Base-by-base conservation (phyloP, 2,888 invertebrate species). In the Clepsis dumicolana region DNA sequence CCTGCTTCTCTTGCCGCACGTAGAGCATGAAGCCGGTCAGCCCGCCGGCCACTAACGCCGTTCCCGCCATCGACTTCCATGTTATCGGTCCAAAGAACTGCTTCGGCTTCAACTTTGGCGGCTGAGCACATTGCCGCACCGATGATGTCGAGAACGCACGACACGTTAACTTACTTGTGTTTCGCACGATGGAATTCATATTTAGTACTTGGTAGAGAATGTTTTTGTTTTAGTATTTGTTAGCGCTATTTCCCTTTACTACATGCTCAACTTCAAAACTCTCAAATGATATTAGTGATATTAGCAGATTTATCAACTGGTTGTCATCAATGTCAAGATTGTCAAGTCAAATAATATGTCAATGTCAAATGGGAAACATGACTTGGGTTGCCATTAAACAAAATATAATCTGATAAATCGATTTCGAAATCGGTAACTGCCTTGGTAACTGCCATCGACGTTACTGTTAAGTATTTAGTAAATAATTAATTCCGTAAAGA, bases 1-100 rank as follows among this genome's bases (percentile, higher is more conserved):
- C 94, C 82, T 98, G 97, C 85, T 98, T 98, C 84, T 98, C 95
- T 64, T 94, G 94, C 85, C 96, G 96, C 1, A 98, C 93, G 82
- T 98, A 97, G 72, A 96, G 89, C 96, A 98, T 95, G 79, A 95
- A 97, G 0, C 91, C 94, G 2, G 97, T 86, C 52, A 97, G 86
- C 0, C 95, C 94, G 2, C 95, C 95, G 1, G 96, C 97, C 1
- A 97, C 80, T 0, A 94, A 91, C 0, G 95, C 94, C 0, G 97
- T 96, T 24, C 95, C 90, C 7, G 94, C 91, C 72, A 98, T 91
- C 72, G 96, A 96, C 82, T 95, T 97, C 98, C 98, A 98, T 72
- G 98, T 95, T 76, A 98, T 94, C 0, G 97, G 97, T 0, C 95
- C 94, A 73, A 94, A 91, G 14, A 80, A 73, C 72, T 79, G 82